Percentiles rank a stretch among this genome's conserved stretches.
Conservation (phyloP, 2,888 invertebrate species). For the Limnephilus lunatus region DNA sequence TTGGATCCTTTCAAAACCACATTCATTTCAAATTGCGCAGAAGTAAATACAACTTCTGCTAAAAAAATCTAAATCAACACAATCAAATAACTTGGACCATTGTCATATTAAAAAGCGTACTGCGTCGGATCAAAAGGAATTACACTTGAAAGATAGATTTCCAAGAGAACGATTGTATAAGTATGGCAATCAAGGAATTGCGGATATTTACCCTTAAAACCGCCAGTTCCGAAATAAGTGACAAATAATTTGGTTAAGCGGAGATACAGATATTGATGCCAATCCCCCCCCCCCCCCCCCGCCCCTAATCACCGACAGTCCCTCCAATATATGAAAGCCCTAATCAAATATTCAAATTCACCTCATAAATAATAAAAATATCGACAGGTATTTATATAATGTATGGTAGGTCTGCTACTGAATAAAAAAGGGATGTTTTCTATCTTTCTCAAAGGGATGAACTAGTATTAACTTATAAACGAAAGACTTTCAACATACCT, state of each 20-base stretch:
- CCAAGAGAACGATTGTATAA: background rate
- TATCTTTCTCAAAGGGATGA: too few species aligned
- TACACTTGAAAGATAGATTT: background rate
- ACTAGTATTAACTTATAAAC: too few species aligned
- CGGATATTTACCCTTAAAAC: background rate
- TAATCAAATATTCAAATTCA: background rate
- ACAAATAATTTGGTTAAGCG: background rate
- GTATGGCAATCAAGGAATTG: background rate
- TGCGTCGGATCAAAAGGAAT: background rate
- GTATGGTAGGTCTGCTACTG: background rate
- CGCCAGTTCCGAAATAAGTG: background rate
- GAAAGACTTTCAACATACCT: too few species aligned
- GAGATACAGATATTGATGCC: background rate
- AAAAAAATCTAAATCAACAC: background rate
- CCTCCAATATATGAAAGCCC: background rate
- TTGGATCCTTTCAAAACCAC: background rate
- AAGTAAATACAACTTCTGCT: background rate
- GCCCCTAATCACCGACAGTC: background rate
- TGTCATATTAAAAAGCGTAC: background rate
- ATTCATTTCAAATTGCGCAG: background rate
- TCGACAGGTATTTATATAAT: too few species aligned
- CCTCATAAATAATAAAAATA: background rate
- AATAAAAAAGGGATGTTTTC: too few species aligned
- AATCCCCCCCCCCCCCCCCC: too few species aligned
- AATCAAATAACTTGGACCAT: background rate